Conservation (phyloP, 2,888 invertebrate genomes). For the Oasisia sp. region DNA sequence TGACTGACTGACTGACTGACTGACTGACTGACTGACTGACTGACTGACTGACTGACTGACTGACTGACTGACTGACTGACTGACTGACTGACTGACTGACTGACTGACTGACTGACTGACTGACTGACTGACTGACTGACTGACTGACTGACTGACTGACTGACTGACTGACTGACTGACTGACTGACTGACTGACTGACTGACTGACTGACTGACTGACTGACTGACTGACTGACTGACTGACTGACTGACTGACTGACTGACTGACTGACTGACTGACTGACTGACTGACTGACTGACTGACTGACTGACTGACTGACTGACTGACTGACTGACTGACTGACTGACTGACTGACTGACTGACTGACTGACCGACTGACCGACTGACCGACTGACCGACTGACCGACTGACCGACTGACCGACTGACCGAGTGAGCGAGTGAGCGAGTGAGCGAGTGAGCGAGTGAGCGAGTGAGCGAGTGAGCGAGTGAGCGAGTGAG, state of each 20-base stretch:
- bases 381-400: too few relatives aligned
- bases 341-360: too few relatives aligned
- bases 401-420: too few relatives aligned
- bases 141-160: conserved; percentile 3
- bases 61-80: conserved; percentile 37
- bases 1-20: conserved; percentile 37
- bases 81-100: conserved; percentile 36
- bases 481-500: too few relatives aligned
- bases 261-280: not conserved
- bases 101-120: conserved; percentile 35
- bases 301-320: not conserved
- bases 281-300: not conserved
- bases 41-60: conserved; percentile 37
- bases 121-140: not conserved
- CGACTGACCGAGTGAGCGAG: too few relatives aligned
- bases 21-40: conserved; percentile 37
- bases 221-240: conserved; percentile 5
- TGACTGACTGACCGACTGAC: too few relatives aligned
- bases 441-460: too few relatives aligned
- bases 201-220: not conserved
- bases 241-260: not conserved
- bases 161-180: not conserved
- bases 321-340: too few relatives aligned
- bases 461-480: too few relatives aligned
- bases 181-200: not conserved